Evolutionary conservation across 2,797 vertebrate genomes (phyloP), one percentile per base, ranked within the genome.

Genomic region (Apogon hyalosoma): DNA sequence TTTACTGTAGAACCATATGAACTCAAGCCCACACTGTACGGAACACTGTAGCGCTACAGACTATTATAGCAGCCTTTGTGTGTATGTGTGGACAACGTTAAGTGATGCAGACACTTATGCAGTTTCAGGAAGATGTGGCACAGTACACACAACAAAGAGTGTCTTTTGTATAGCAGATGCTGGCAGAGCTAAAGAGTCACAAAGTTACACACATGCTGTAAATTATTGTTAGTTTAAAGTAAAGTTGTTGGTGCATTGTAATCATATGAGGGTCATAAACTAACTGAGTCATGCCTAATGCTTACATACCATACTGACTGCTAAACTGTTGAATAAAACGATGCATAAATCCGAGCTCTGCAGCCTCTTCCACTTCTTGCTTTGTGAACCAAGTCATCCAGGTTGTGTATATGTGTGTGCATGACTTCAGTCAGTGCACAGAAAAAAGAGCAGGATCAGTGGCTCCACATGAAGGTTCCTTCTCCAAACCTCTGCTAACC

Each of bases 381-480:
- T 63, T 39, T 60, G 13, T 63, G 75, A 82, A 73, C 60, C 21
- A 54, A 71, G 46, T 39, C 65, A 45, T 57, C 15, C 40, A 55
- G 62, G 33, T 45, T 58, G 45, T 3, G 11, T 6, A 15, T 39
- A 47, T 33, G 24, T 43, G 40, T 59, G 45, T 38, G 45, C 56
- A 45, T 49, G 24, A 28, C 24, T 28, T 28, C 24, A 28, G 24
- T 28, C 24, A 28, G 24, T 6, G 24, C 24, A 28, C 24, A 28
- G 3, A 28, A 49, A 55, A 36, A 61, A 61, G 33, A 71, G 36
- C 40, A 66, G 75, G 69, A 77, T 87, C 75, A 68, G 63, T 81
- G 75, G 62, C 72, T 82, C 71, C 52, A 79, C 80, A 81, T 85
- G 74, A 78, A 86, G 69, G 41, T 70, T 80, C 52, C 42, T 76